A percentile compares a stretch with the other conserved stretches of the same genome.
These are phyloP conservation scores for Idaea biselata DNA, from an alignment of 2,888 invertebrate species.

Conservation along the genomic window DNA sequence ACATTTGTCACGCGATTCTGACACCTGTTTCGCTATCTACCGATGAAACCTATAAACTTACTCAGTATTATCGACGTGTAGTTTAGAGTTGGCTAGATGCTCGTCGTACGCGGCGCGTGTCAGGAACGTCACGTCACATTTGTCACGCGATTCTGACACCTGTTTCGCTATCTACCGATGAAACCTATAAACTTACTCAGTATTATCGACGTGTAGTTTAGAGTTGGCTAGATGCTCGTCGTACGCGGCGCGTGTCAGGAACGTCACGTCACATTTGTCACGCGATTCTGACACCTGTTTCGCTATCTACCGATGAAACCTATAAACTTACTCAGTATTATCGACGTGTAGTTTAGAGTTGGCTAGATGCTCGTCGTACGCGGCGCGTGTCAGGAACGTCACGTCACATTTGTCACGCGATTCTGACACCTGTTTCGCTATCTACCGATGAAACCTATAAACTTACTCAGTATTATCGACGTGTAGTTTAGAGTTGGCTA, in stretches of 20 bases:
- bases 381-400: conserved; percentile 32
- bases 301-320: background rate
- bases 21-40: no score
- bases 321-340: background rate
- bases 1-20: conserved; percentile 26
- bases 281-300: conserved; percentile 9
- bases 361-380: conserved; percentile 42
- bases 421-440: no score
- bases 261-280: conserved; percentile 38
- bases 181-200: no score
- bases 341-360: conserved; percentile 56
- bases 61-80: conserved; percentile 35
- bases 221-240: conserved; percentile 53
- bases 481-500: conserved; percentile 60
- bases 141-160: conserved; percentile 14
- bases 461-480: conserved; percentile 4
- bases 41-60: no score
- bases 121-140: conserved; percentile 37
- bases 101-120: conserved; percentile 35
- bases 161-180: no score
- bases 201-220: conserved; percentile 40
- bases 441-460: background rate
- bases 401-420: conserved; percentile 42
- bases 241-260: conserved; percentile 33
- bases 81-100: conserved; percentile 54